Base-by-base conservation (phyloP, 2,797 vertebrate genomes). In the Sebastes itinus region DNA sequence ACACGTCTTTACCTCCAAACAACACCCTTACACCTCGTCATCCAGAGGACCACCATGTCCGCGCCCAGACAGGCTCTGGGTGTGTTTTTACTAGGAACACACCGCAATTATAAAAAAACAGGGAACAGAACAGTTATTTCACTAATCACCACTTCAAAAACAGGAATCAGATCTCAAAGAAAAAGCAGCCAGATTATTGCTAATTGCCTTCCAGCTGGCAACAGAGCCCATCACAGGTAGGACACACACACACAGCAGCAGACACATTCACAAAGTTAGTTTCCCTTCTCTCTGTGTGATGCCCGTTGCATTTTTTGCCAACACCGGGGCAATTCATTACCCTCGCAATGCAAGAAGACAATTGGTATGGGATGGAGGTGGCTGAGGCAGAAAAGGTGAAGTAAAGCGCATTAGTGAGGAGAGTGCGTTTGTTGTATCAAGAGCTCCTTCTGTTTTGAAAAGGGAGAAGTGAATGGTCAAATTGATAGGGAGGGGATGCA, bases 121-220 rank as follows among this genome's bases (percentile, higher is more conserved):
- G 27, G 35, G 71, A 84, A 87, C 63, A 79, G 20, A 83, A 66
- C 83, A 64, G 75, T 77, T 91, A 84, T 90, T 88, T 85, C 49
- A 81, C 87, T 89, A 90, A 91, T 90, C 81, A 74, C 78, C 62
- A 56, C 86, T 77, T 90, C 78, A 91, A 90, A 49, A 92, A 85
- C 77, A 82, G 52, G 83, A 83, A 77, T 91, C 55, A 54, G 20
- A 81, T 85, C 64, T 80, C 42, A 59, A 72, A 68, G 72, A 76
- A 84, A 88, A 85, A 70, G 56, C 58, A 49, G 75, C 35, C 63
- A 78, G 78, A 89, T 89, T 84, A 88, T 74, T 16, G n/a, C 84
- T 91, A 93, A 95, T 92, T 88, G 84, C 90, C 85, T 78, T 85
- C 78, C 82, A 83, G 87, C 77, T 80, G 78, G 74, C 86, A 73